A percentile compares a stretch with the other conserved stretches of the same genome.
Conservation (phyloP, 2,888 invertebrate species). For the Scrobipalpa costella region DNA sequence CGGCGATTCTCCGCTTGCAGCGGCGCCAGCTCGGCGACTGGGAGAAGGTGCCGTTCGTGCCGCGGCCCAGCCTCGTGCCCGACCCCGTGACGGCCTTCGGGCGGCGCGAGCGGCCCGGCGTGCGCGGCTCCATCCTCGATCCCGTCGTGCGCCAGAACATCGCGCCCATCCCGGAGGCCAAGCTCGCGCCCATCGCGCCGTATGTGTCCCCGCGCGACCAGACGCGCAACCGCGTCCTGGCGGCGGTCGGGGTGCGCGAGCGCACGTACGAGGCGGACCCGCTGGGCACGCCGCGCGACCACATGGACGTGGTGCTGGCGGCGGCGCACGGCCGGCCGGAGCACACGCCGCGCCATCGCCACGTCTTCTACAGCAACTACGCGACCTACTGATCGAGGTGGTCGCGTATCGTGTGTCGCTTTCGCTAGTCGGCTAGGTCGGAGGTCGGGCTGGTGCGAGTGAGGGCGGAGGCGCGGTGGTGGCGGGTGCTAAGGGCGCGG, state of each 20-base stretch:
- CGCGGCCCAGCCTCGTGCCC: conserved; percentile 91
- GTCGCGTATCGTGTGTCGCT: conserved; percentile 67
- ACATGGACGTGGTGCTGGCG: conserved; percentile 84
- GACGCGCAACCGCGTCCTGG: conserved; percentile 83
- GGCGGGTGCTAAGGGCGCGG: conserved; percentile 62
- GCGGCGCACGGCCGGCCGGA: conserved; percentile 80
- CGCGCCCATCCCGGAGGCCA: conserved; percentile 80
- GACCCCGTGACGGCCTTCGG: conserved; percentile 94
- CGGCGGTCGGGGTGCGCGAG: conserved; percentile 81
- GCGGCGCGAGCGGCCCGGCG: conserved; percentile 79
- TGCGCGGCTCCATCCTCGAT: conserved; percentile 71
- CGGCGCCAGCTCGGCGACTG: conserved; percentile 88
- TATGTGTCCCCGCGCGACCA: conserved; percentile 85
- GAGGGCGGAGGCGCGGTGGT: conserved; percentile 52
- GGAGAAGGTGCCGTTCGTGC: conserved; percentile 94
- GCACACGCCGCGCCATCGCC: conserved; percentile 73
- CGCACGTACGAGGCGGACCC: conserved; percentile 81
- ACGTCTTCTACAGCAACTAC: conserved; percentile 79
- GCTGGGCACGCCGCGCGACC: conserved; percentile 81
- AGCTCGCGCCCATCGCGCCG: conserved; percentile 83
- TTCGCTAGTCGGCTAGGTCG: conserved; percentile 66
- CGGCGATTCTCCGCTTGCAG: conserved; percentile 84
- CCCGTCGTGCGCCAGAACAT: conserved; percentile 83
- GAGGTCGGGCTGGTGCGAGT: conserved; percentile 59
- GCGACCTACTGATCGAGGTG: conserved; percentile 65